Percentiles rank a stretch among this genome's conserved stretches.
Conservation (phyloP, 92 coral and sea anemone genomes). For the Porites lobata region DNA sequence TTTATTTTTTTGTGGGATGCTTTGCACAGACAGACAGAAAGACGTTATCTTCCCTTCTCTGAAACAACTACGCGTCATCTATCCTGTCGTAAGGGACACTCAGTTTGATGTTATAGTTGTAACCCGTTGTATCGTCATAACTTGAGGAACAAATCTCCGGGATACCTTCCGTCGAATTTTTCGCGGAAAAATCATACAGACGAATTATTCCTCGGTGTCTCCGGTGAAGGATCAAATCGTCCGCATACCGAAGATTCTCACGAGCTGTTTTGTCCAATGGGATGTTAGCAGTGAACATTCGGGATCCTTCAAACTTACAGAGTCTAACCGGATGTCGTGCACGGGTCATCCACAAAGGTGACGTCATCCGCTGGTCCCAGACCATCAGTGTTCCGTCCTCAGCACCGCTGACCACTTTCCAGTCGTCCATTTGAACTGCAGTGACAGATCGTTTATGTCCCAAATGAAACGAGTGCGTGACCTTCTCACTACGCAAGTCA, state of each 20-base stretch:
- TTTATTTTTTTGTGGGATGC: no score
- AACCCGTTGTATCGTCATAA: constrained; percentile 93
- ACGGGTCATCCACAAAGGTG: constrained; percentile 89
- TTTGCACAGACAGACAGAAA: no score
- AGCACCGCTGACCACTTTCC: constrained; percentile 96
- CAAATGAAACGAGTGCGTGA: constrained; percentile 67
- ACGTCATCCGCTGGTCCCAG: constrained; percentile 95
- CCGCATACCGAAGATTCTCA: constrained; percentile 90
- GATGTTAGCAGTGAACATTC: constrained; percentile 82
- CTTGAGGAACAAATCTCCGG: constrained; percentile 93
- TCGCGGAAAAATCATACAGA: constrained; percentile 78
- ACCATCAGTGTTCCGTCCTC: constrained; percentile 89
- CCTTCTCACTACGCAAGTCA: constrained; percentile 85
- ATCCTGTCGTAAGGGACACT: constrained; percentile 93
- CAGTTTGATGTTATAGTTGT: constrained; percentile 92
- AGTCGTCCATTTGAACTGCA: constrained; percentile 94
- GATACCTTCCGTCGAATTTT: constrained; percentile 75
- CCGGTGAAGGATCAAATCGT: constrained; percentile 93
- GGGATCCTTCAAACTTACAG: constrained; percentile 79
- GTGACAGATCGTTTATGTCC: constrained; percentile 90
- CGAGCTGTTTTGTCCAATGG: constrained; percentile 82
- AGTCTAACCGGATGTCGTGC: constrained; percentile 91
- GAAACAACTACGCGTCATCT: constrained; percentile 9
- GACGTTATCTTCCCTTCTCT: background rate
- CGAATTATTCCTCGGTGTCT: constrained; percentile 88